Percentiles rank a stretch among this genome's conserved stretches.
These are phyloP conservation scores for Eulithis prunata DNA, from an alignment of 2,888 invertebrate genomes.

Conservation along the genomic window DNA sequence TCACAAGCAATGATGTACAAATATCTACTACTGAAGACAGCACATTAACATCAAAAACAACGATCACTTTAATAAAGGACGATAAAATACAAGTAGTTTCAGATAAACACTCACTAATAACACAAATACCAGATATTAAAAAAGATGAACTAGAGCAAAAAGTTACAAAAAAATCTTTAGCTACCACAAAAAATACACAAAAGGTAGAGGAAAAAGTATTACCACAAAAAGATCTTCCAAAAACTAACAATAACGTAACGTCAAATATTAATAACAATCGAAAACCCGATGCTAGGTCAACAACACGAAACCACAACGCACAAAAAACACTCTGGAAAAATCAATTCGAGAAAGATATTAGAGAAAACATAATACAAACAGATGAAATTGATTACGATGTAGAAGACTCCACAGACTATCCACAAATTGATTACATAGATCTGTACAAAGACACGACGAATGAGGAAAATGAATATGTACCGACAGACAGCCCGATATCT, in stretches of 20 bases:
- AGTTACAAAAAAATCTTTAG: not conserved
- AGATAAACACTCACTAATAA: not conserved
- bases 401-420: slow-evolving; percentile 40
- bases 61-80: not conserved
- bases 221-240: not conserved
- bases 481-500: slow-evolving; percentile 24
- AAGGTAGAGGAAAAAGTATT: not conserved
- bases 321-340: slow-evolving; percentile 7
- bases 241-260: slow-evolving; percentile 22
- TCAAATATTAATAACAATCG: slow-evolving; percentile 26
- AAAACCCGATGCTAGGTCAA: not conserved
- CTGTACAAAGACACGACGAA: slow-evolving; percentile 33
- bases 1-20: not conserved
- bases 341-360: slow-evolving; percentile 35
- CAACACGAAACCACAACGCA: not conserved
- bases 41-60: not conserved
- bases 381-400: slow-evolving; percentile 54
- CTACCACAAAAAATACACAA: not conserved
- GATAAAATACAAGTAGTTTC: not conserved
- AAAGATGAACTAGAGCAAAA: not conserved
- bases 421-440: slow-evolving; percentile 29
- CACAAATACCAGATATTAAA: not conserved
- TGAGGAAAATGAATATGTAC: slow-evolving; percentile 28
- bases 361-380: slow-evolving; percentile 48
- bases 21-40: not conserved